Evolutionary conservation across 2,113 vertebrate genomes (phyloP).

Genomic region (Poeciliopsis occidentalis): DNA sequence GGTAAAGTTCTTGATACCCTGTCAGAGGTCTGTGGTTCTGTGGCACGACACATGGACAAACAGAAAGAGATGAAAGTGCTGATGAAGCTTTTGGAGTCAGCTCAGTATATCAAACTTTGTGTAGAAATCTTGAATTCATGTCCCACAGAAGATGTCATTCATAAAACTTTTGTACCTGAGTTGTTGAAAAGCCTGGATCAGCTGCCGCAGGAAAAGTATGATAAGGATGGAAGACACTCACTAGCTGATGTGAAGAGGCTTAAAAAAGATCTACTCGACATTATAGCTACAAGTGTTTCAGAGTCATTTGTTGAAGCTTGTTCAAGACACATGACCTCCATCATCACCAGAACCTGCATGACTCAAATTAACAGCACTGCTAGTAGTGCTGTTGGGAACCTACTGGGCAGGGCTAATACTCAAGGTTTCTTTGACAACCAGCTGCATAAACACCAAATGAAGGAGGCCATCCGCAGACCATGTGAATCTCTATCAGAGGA

Average conservation of each 20-base stretch:
- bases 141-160: neutral
- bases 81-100: neutral
- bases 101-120: neutral
- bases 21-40: neutral
- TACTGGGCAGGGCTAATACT: slow-evolving; percentile 8
- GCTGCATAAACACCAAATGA: slow-evolving; percentile 13
- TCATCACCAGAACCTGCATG: neutral
- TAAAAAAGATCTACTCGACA: neutral
- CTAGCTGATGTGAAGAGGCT: neutral
- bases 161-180: neutral
- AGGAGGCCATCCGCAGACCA: neutral
- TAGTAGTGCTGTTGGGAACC: neutral
- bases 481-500: neutral
- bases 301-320: neutral
- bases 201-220: accelerated
- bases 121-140: neutral
- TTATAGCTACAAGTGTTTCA: neutral
- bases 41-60: neutral
- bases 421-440: slow-evolving; percentile 15
- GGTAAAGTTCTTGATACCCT: accelerated
- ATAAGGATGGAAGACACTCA: neutral
- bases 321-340: slow-evolving; percentile 9
- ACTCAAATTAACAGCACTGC: neutral
- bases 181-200: accelerated
- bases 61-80: neutral